Base-by-base conservation (phyloP, 1,140 invertebrate genomes). In the Drosophila saltans region DNA sequence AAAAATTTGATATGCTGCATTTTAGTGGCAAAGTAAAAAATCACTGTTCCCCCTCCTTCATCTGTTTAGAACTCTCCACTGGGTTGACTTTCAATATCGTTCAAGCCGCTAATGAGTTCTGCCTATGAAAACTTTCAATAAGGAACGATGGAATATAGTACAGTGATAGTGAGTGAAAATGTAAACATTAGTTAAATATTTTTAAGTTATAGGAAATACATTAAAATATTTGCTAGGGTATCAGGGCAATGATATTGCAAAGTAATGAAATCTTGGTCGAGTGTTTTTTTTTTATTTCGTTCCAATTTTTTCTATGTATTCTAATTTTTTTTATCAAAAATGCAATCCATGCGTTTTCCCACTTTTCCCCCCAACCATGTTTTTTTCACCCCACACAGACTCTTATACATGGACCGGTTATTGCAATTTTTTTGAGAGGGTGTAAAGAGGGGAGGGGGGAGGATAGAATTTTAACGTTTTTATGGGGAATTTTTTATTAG, bases 231-330 rank as follows among this genome's bases (percentile, higher is more conserved):
- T 2, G 3, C 1, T 8, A 9, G 21, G 45, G 45, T 52, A 52
- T 52, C 24, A 52, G 26, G 3, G 8, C 9, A 26, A 26, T 7
- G 45, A 16, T 52, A 24, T 16, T 9, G 3, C 2, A 8, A 5
- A 16, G 16, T 16, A 43, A 43, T 2, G 0, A 9, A 3, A 48
- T 8, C 11, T 21, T 24, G 26, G 26, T 21, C 21, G 26, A n/a
- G 55, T 64, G 52, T 40, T 28, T 55, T 64, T 55, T 72, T 55
- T 57, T n/a, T n/a, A 77, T 78, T 76, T 77, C 58, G 75, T 77
- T 64, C 62, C 68, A 63, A 66, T 76, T 69, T 64, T 55, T 40
- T 56, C 67, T 77, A 67, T 77, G 77, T 78, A 77, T 78, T 59
- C 60, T 75, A 30, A 67, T 75, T 74, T 16, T 16, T 16, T 75